These are phyloP conservation scores for Halichondria panicea DNA, from an alignment of 37 sponge, comb jelly and placozoan genomes.

Conservation along the genomic window DNA sequence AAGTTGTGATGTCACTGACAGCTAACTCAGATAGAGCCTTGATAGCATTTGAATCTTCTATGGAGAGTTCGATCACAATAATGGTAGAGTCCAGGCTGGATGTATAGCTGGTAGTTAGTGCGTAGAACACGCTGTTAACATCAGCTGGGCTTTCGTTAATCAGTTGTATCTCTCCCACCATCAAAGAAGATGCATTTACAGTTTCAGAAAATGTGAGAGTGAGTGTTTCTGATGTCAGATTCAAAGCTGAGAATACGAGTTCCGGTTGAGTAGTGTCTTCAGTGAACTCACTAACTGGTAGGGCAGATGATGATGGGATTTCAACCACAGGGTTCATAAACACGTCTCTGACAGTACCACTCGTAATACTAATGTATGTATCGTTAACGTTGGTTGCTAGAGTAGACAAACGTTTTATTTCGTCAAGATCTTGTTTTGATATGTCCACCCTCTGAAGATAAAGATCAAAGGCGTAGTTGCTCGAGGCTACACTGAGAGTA, in stretches of 20 bases:
- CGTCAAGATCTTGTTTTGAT: conserved; percentile 66
- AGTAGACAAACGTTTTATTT: conserved; percentile 64
- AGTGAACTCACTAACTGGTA: conserved; percentile 26
- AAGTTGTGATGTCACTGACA: conserved; percentile 42
- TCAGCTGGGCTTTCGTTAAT: conserved; percentile 19
- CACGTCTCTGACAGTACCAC: conserved; percentile 52
- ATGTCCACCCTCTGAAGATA: conserved; percentile 48
- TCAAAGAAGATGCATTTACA: conserved; percentile 69
- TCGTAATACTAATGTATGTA: conserved; percentile 52
- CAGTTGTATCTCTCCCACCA: conserved; percentile 48
- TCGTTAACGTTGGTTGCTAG: conserved; percentile 46
- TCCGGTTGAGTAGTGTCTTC: conserved; percentile 48
- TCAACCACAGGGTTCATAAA: conserved; percentile 63
- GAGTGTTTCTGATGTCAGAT: conserved; percentile 63
- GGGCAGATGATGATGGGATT: neutral
- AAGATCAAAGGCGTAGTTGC: conserved; percentile 39
- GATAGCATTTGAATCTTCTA: conserved; percentile 69
- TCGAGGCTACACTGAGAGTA: conserved; percentile 55
- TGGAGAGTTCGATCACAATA: conserved; percentile 60
- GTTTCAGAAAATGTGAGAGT: conserved; percentile 74
- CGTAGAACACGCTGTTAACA: conserved; percentile 16
- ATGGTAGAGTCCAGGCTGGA: conserved; percentile 69
- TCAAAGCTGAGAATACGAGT: conserved; percentile 48
- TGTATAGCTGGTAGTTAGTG: conserved; percentile 57
- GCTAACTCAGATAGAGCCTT: conserved; percentile 70